Conservation (phyloP, 2,888 invertebrate species). For the Hofmannophila pseudospretella region DNA sequence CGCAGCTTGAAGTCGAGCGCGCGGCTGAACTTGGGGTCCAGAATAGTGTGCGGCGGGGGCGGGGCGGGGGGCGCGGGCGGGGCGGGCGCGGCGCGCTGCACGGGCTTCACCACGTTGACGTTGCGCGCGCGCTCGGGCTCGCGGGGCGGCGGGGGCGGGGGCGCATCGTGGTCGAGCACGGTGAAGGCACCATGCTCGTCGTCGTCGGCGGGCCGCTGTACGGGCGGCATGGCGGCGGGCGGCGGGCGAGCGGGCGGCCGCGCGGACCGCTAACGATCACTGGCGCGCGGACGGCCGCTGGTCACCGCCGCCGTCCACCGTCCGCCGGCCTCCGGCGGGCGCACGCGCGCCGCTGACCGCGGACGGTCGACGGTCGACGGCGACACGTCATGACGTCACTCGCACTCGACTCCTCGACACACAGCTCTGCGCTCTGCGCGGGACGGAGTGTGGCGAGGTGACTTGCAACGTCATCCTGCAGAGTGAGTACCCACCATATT, state of each 20-base stretch:
- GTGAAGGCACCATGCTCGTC: constrained; percentile 38
- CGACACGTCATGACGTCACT: background rate
- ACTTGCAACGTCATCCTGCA: too few species aligned
- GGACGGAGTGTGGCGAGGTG: too few species aligned
- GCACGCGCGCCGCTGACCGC: background rate
- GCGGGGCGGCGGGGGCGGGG: constrained; percentile 13
- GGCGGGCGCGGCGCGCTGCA: constrained; percentile 27
- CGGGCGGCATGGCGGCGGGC: constrained; percentile 9
- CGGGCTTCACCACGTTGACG: constrained; percentile 55
- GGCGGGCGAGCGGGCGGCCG: constrained; percentile 8
- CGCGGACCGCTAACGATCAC: constrained; percentile 12
- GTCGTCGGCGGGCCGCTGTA: background rate
- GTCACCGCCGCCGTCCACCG: constrained; percentile 12
- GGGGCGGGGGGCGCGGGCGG: constrained; percentile 11
- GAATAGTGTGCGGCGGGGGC: constrained; percentile 36
- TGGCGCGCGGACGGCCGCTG: constrained; percentile 12
- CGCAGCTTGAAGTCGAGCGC: constrained; percentile 84
- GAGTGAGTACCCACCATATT: too few species aligned
- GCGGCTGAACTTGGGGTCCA: constrained; percentile 80
- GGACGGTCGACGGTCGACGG: constrained; percentile 13
- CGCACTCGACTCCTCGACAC: too few species aligned
- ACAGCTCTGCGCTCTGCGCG: too few species aligned
- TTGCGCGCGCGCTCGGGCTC: constrained; percentile 23
- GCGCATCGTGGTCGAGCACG: constrained; percentile 37
- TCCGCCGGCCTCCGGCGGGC: background rate